These are phyloP conservation scores for Hydropotes inermis DNA, from an alignment of 2,113 vertebrate species.

Conservation along the genomic window DNA sequence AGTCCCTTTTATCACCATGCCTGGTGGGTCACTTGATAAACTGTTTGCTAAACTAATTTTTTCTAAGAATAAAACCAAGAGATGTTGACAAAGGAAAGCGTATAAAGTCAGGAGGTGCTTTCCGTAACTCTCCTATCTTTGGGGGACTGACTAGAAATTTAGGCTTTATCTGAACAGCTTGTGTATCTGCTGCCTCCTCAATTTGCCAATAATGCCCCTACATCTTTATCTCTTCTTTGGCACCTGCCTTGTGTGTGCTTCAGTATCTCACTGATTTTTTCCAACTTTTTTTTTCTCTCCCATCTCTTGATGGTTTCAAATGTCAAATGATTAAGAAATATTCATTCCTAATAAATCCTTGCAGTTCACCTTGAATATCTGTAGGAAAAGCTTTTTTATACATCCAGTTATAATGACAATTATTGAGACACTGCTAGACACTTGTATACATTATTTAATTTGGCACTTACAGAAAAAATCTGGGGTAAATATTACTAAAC, in stretches of 20 bases:
- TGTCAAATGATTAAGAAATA: background rate
- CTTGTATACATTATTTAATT: background rate
- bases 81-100: background rate
- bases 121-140: background rate
- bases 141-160: background rate
- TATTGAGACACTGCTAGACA: background rate
- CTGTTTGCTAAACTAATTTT: background rate
- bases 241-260: background rate
- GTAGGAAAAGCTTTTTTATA: background rate
- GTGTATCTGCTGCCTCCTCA: rapidly evolving
- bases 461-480: background rate
- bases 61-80: background rate
- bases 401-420: background rate
- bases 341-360: background rate
- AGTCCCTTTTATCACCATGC: background rate
- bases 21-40: background rate
- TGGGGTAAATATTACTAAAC: background rate
- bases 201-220: background rate
- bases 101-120: background rate
- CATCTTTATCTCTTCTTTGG: background rate
- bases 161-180: background rate
- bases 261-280: background rate
- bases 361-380: background rate
- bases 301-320: background rate
- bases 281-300: background rate